Evolutionary conservation across 2,113 vertebrate species (phyloP).

Genomic region (Mixornis gularis): DNA sequence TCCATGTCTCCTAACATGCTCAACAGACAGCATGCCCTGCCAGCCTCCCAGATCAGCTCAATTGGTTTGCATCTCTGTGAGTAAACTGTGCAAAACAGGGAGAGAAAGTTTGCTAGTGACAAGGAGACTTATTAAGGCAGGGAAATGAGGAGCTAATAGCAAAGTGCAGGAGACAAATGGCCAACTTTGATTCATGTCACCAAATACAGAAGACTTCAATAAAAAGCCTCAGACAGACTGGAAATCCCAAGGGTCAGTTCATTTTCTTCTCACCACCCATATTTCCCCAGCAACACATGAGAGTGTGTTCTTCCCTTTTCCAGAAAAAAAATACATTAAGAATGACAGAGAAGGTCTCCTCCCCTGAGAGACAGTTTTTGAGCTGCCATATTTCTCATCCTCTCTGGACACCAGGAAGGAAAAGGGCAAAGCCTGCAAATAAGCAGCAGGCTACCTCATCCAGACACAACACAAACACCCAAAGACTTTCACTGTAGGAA

Average conservation of each 20-base stretch:
- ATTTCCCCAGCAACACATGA: neutral
- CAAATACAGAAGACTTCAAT: neutral
- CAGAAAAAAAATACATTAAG: neutral
- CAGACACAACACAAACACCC: neutral
- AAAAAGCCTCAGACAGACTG: neutral
- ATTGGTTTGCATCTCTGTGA: neutral
- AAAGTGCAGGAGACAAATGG: conserved; percentile 19
- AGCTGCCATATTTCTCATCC: neutral
- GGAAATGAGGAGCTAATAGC: neutral
- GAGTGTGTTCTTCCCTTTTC: neutral
- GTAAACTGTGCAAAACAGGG: neutral
- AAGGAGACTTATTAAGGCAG: neutral
- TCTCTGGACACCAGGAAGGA: neutral
- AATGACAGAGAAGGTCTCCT: neutral
- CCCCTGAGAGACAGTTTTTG: neutral
- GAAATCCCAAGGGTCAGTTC: neutral
- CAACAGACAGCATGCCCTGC: neutral
- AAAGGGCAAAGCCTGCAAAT: neutral
- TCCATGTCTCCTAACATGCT: fast-evolving
- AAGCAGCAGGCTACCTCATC: neutral
- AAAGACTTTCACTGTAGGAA: neutral
- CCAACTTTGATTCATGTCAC: neutral
- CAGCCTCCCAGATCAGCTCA: neutral
- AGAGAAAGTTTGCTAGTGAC: neutral
- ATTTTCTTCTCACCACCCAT: neutral